Conservation (phyloP, 1,140 invertebrate genomes). For the Rhynchophorus ferrugineus region DNA sequence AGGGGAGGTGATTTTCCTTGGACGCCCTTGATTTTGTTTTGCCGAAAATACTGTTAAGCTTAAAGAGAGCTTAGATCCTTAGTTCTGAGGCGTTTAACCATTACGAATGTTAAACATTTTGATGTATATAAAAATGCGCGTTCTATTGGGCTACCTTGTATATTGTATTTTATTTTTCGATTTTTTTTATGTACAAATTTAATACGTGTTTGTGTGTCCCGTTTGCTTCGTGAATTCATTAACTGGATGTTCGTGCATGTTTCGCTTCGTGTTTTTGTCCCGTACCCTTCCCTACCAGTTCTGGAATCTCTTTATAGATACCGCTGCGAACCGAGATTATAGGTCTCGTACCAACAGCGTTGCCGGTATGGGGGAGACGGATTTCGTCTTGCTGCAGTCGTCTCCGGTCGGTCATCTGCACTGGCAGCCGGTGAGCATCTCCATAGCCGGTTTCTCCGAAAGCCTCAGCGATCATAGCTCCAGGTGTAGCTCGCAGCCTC, state of each 20-base stretch:
- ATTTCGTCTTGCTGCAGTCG: constrained; percentile 49
- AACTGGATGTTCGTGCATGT: not conserved
- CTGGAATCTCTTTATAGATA: constrained; percentile 8
- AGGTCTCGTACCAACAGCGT: constrained; percentile 36
- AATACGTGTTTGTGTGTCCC: too few species aligned
- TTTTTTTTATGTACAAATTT: not conserved
- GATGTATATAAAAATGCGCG: too few species aligned
- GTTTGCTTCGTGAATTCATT: not conserved
- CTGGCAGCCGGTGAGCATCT: constrained; percentile 45
- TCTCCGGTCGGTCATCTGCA: constrained; percentile 43
- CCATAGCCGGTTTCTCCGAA: constrained; percentile 33
- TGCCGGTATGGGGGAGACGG: constrained; percentile 42
- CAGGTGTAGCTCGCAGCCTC: constrained; percentile 40
- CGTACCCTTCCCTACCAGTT: too few species aligned
- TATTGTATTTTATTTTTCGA: not conserved
- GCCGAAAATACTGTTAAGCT: too few species aligned
- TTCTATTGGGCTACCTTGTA: too few species aligned
- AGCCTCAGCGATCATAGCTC: constrained; percentile 38
- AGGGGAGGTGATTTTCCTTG: too few species aligned
- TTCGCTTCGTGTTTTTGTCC: not conserved
- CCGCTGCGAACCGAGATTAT: constrained; percentile 13
- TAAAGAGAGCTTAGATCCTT: too few species aligned
- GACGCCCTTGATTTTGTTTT: too few species aligned
- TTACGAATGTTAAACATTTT: too few species aligned
- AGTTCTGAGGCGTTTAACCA: too few species aligned